These are phyloP conservation scores for Agriopis marginaria DNA, from an alignment of 2,888 invertebrate species.

Conservation along the genomic window DNA sequence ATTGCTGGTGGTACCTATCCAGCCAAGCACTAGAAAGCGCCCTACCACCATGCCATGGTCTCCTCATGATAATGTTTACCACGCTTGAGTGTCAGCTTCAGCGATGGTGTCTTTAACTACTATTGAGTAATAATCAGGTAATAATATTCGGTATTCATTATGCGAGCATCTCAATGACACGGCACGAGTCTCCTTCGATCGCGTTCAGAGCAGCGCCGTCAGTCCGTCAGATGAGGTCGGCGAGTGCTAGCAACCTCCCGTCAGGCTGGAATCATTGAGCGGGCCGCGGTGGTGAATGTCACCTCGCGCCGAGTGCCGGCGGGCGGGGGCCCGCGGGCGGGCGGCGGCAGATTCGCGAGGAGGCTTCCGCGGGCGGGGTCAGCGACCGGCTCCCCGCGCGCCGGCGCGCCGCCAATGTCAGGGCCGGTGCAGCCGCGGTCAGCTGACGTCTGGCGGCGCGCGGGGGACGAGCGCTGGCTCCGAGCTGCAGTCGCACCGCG, in stretches of 20 bases:
- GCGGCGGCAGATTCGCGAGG: conserved; percentile 71
- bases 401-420: conserved; percentile 84
- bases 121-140: no score
- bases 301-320: conserved; percentile 54
- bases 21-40: no score
- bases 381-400: conserved; percentile 77
- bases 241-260: conserved; percentile 30
- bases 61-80: background rate
- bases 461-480: conserved; percentile 75
- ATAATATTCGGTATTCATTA: conserved; percentile 22
- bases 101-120: background rate
- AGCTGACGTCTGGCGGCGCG: conserved; percentile 86
- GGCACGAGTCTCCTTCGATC: conserved; percentile 40
- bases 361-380: conserved; percentile 85
- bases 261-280: conserved; percentile 63
- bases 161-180: conserved; percentile 42
- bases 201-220: conserved; percentile 15
- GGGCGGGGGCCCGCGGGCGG: conserved; percentile 49
- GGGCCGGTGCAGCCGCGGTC: conserved; percentile 86
- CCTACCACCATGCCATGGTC: no score
- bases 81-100: background rate
- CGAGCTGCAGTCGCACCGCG: conserved; percentile 79
- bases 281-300: conserved; percentile 69
- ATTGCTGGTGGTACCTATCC: no score
- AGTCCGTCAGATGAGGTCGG: conserved; percentile 32